Evolutionary conservation across 2,113 vertebrate species (phyloP).

Genomic region (Corynorhinus townsendii): DNA sequence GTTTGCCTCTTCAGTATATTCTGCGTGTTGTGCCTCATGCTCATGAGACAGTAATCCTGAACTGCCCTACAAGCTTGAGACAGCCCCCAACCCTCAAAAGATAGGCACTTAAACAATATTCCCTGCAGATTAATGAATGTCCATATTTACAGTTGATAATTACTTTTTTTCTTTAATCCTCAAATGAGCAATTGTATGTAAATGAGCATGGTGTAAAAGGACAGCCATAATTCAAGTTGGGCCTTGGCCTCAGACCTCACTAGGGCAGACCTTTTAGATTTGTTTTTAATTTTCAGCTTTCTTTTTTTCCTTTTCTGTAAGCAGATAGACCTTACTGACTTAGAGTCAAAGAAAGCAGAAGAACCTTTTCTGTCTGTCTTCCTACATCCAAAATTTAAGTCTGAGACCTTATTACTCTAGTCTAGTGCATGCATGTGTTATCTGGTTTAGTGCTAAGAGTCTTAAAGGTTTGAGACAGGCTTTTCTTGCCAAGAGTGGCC

Average conservation of each 20-base stretch:
- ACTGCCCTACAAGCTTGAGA: background rate
- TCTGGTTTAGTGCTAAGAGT: background rate
- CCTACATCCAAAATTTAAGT: background rate
- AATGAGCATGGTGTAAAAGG: background rate
- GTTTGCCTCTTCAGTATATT: too few species aligned
- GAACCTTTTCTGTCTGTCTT: background rate
- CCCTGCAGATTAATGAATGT: background rate
- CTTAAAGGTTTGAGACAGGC: background rate
- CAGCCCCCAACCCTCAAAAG: background rate
- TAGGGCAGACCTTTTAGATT: background rate
- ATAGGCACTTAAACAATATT: background rate
- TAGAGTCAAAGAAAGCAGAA: background rate
- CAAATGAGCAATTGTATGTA: constrained; percentile 4
- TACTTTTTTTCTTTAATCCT: constrained; percentile 12
- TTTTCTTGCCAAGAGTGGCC: background rate
- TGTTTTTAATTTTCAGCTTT: background rate
- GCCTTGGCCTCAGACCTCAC: background rate
- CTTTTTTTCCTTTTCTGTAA: background rate
- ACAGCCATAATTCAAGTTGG: background rate
- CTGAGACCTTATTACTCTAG: background rate
- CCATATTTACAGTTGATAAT: constrained; percentile 11
- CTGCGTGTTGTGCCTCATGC: background rate
- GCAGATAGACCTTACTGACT: background rate
- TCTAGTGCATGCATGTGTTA: background rate
- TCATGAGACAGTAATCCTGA: background rate